Evolutionary conservation across 2,888 invertebrate species (phyloP).

Genomic region (Xestobium rufovillosum): DNA sequence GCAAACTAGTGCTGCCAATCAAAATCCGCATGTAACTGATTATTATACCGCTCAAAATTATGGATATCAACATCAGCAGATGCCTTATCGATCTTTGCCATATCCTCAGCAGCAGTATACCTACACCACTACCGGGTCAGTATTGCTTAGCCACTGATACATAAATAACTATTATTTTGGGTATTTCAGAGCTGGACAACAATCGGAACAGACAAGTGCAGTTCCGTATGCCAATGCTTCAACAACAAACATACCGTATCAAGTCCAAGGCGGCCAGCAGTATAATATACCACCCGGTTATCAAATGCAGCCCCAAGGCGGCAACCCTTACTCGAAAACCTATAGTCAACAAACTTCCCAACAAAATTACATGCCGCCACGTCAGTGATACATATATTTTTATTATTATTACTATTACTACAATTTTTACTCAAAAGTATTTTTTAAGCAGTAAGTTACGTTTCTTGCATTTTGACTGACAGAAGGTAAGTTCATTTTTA

Average conservation of each 20-base stretch:
- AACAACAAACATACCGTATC: background rate
- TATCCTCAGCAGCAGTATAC: constrained; percentile 34
- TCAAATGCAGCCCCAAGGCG: constrained; percentile 27
- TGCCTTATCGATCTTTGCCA: constrained; percentile 33
- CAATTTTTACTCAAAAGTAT: constrained; percentile 1
- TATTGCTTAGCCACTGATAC: too few species aligned
- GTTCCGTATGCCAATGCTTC: constrained; percentile 1
- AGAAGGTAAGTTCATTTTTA: too few species aligned
- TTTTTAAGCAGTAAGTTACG: too few species aligned
- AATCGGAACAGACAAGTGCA: background rate
- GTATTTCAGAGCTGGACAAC: background rate
- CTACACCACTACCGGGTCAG: constrained; percentile 34
- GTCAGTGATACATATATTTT: constrained; percentile 25
- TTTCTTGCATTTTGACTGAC: too few species aligned
- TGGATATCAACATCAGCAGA: too few species aligned
- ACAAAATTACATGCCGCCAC: constrained; percentile 37
- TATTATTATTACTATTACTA: background rate
- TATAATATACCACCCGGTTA: constrained; percentile 9
- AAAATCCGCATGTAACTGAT: constrained; percentile 32
- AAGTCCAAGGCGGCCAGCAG: background rate
- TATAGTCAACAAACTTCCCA: constrained; percentile 34
- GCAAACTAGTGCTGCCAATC: constrained; percentile 24
- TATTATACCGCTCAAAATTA: constrained; percentile 32
- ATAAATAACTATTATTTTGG: background rate
- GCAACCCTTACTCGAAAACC: constrained; percentile 39